Evolutionary conservation across 30 jellyfish, hydroid and myxozoan species (phyloP).

Genomic region (Nemopilema nomurai): DNA sequence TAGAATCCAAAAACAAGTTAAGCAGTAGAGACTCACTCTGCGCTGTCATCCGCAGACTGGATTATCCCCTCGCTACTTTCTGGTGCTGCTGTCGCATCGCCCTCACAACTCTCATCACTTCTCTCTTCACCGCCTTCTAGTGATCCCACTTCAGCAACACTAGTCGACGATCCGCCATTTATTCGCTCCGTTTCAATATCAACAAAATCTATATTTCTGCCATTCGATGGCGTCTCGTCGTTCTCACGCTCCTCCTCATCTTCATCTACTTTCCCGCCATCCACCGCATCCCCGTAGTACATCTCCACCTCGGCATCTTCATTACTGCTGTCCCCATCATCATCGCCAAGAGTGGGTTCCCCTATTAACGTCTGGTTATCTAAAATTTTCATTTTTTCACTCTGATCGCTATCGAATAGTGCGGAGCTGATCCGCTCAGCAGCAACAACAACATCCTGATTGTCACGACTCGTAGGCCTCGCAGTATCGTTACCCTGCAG

Average conservation of each 20-base stretch:
- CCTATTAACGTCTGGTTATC: background rate
- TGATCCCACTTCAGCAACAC: background rate
- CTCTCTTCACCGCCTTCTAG: background rate
- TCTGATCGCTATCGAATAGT: background rate
- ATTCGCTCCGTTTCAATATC: background rate
- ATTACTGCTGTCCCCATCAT: background rate
- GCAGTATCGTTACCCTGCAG: conserved; percentile 8
- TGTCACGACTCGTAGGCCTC: background rate
- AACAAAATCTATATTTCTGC: conserved; percentile 12
- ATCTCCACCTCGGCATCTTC: conserved; percentile 68
- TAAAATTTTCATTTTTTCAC: background rate
- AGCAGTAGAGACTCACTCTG: background rate
- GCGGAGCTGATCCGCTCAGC: conserved; percentile 3
- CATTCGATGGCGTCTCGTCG: conserved; percentile 46
- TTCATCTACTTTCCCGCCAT: background rate
- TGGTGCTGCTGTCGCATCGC: background rate
- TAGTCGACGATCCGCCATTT: conserved; percentile 3
- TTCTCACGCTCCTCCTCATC: conserved; percentile 21
- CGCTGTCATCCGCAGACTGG: no score
- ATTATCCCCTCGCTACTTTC: background rate
- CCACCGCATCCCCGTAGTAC: conserved; percentile 7
- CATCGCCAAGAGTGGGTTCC: background rate
- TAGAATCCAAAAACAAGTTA: no score
- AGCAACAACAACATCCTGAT: background rate
- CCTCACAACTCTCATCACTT: background rate